Conservation (phyloP, 2,888 invertebrate species). For the Camponotus fellah region DNA sequence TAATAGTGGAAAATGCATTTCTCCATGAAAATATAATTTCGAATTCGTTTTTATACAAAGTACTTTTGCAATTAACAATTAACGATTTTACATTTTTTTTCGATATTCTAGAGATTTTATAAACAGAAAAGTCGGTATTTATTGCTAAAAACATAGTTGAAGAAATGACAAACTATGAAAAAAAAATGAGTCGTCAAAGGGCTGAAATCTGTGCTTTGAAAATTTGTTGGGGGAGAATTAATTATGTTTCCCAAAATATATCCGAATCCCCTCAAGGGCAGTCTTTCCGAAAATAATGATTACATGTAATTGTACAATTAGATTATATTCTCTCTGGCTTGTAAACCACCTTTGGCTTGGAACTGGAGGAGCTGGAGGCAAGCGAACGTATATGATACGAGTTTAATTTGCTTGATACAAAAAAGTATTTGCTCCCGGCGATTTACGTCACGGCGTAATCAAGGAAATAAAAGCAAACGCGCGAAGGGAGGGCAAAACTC, state of each 20-base stretch:
- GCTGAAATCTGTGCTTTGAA: too few species aligned
- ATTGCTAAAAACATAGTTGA: too few species aligned
- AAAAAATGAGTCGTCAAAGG: too few species aligned
- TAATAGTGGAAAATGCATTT: too few species aligned
- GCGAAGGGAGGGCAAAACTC: not conserved
- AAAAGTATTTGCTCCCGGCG: not conserved
- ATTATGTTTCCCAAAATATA: not conserved
- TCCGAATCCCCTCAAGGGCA: not conserved
- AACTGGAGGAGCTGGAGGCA: not conserved
- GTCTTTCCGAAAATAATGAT: not conserved
- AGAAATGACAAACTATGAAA: too few species aligned
- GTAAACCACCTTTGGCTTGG: not conserved
- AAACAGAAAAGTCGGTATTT: too few species aligned
- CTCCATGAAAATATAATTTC: too few species aligned
- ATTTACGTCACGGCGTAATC: conserved; percentile 29
- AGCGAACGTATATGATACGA: not conserved
- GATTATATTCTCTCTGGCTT: not conserved
- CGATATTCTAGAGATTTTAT: too few species aligned
- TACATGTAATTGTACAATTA: not conserved
- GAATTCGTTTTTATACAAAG: too few species aligned
- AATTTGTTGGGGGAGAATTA: not conserved
- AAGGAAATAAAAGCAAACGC: conserved; percentile 38
- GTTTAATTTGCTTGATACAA: conserved; percentile 18
- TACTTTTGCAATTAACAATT: too few species aligned
- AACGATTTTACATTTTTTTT: too few species aligned